Base-by-base conservation (phyloP, 2,797 vertebrate genomes). In the Falco berigora region DNA sequence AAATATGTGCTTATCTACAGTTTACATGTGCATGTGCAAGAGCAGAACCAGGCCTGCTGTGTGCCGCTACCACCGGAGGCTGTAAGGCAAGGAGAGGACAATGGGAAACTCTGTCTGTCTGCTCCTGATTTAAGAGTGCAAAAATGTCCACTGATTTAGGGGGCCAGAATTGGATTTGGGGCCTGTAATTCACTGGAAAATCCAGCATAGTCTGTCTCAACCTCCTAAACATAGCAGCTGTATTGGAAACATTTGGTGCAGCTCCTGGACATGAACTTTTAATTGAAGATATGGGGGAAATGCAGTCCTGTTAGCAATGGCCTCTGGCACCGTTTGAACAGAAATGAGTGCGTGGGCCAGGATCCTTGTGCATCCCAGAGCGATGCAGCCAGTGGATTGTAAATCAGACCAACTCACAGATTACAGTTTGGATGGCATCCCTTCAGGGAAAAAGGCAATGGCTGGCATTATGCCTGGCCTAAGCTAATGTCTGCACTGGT, bases 41-140 rank as follows among this genome's bases (percentile, higher is more conserved):
- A 81, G 88, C 94, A 91, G 93, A 96, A 92, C 95, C 88, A 64
- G 91, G 14, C 94, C 96, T 93, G 94, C 95, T 93, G 95, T 56
- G 92, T 69, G 73, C 87, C 1, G 36, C 82, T 88, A 4, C 1
- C 2, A 10, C 85, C 24, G 13, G 44, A 58, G 55, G 27, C 62
- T 79, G 56, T 23, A 62, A 89, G 44, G 67, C 55, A 68, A 61
- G 36, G 63, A 82, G 40, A 92, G 40, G 80, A 82, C 93, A 93
- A 93, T 82, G 72, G 49, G 38, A 42, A 90, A 47, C 72, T 84
- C 83, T 82, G 92, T 92, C 82, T 94, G 28, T 79, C 59, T 82
- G 53, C 67, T 82, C 40, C 2, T 3, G 38, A 61, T 82, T 36
- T 67, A 72, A 90, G 28, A 0, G 0, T 47, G 36, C 61, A 94